These are phyloP conservation scores for Rhinichthys osculus DNA, from an alignment of 2,797 vertebrate genomes.

Conservation along the genomic window DNA sequence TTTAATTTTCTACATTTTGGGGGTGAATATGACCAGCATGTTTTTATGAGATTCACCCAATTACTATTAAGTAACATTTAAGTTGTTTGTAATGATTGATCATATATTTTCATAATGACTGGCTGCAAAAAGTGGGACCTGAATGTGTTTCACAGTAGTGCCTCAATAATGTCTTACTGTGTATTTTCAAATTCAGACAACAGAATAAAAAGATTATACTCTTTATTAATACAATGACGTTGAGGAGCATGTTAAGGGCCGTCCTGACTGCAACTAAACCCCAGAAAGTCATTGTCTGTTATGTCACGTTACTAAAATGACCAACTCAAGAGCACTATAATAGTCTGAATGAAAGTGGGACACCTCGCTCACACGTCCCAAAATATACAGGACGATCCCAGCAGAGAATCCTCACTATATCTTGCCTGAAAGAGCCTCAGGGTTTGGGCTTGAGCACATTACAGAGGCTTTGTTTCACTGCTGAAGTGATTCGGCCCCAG, in stretches of 20 bases:
- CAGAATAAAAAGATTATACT: neutral
- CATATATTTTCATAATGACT: neutral
- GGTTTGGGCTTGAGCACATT: neutral
- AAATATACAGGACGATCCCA: neutral
- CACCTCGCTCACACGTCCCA: conserved; percentile 29
- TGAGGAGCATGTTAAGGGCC: neutral
- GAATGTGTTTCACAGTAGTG: neutral
- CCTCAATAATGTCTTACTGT: neutral
- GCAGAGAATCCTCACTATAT: neutral
- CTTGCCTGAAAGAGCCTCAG: neutral
- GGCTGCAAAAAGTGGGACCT: neutral
- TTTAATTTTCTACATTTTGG: neutral
- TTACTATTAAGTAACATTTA: neutral
- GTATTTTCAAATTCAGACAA: neutral
- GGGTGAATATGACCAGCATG: neutral
- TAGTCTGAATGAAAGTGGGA: conserved; percentile 48
- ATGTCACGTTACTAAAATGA: conserved; percentile 5
- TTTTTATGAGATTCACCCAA: neutral
- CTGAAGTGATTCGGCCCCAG: conserved; percentile 10
- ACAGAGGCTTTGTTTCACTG: neutral
- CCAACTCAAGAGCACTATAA: conserved; percentile 28
- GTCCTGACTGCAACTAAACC: conserved; percentile 34
- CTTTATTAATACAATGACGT: neutral
- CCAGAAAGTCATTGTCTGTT: conserved; percentile 52
- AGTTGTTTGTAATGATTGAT: neutral